Conservation (phyloP, 2,888 invertebrate species). For the Synergus gifuensis region DNA sequence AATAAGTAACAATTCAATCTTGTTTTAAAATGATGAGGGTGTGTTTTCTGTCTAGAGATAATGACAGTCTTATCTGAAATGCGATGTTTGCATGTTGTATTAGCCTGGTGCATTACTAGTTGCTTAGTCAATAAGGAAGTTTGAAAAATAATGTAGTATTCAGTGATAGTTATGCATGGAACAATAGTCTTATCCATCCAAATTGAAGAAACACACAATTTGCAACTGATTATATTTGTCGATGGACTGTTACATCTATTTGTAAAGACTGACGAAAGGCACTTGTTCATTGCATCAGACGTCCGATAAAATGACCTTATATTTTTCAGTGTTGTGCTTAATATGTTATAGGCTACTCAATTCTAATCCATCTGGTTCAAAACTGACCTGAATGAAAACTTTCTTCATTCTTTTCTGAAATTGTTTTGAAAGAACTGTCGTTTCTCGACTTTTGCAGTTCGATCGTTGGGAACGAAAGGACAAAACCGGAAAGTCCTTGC, state of each 20-base stretch:
- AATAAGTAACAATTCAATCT: constrained; percentile 20
- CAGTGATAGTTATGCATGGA: constrained; percentile 2
- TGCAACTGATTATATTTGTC: constrained; percentile 40
- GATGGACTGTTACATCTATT: constrained; percentile 37
- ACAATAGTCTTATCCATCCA: constrained; percentile 33
- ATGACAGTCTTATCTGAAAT: constrained; percentile 27
- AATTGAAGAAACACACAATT: constrained; percentile 34
- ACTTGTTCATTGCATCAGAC: constrained; percentile 21
- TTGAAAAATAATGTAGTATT: constrained; percentile 24
- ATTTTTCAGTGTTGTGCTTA: not conserved
- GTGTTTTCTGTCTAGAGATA: constrained; percentile 22
- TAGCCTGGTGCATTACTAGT: constrained; percentile 1
- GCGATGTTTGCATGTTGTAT: constrained; percentile 18
- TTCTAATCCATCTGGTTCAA: not conserved
- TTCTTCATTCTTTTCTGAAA: constrained; percentile 3
- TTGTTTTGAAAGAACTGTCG: no score
- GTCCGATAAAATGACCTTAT: constrained; percentile 37
- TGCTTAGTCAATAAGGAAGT: constrained; percentile 8
- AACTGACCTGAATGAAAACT: not conserved
- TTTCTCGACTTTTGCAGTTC: not conserved
- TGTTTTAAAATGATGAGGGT: constrained; percentile 11
- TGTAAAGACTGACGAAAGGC: constrained; percentile 30
- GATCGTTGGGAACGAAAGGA: not conserved
- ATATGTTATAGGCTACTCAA: not conserved
- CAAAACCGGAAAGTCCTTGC: no score